Evolutionary conservation across 2,888 invertebrate genomes (phyloP).

Genomic region (Drosophila paranaensis): DNA sequence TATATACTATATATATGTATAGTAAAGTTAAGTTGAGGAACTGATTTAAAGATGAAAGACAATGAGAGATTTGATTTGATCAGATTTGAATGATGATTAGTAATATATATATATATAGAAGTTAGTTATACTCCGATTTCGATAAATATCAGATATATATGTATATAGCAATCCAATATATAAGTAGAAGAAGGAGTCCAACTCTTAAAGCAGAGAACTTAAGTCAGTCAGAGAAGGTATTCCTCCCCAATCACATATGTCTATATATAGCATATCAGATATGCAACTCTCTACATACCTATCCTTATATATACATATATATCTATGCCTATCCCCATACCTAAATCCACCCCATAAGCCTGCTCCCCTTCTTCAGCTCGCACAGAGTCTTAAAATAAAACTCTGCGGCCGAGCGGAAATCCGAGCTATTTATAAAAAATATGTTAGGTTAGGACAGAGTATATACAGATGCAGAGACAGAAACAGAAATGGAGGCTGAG

Average conservation of each 20-base stretch:
- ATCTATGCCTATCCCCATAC: not conserved
- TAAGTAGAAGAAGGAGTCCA: too few relatives aligned
- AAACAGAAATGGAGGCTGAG: not conserved
- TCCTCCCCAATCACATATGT: not conserved
- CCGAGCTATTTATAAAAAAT: constrained; percentile 39
- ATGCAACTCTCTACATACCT: not conserved
- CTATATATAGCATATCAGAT: not conserved
- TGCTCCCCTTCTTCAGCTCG: constrained; percentile 9
- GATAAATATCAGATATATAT: too few relatives aligned
- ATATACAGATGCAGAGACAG: not conserved
- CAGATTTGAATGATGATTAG: not conserved
- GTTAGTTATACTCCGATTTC: too few relatives aligned
- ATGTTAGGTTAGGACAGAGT: not conserved
- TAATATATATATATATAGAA: too few relatives aligned
- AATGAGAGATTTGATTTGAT: not conserved
- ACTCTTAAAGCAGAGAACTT: not conserved
- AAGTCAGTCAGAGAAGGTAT: too few relatives aligned
- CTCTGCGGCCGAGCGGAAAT: constrained; percentile 39
- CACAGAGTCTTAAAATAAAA: constrained; percentile 37
- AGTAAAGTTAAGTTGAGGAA: not conserved
- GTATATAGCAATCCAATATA: too few relatives aligned
- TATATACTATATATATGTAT: not conserved
- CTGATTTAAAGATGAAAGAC: not conserved
- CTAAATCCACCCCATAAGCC: not conserved
- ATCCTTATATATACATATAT: too few relatives aligned